Conservation (phyloP, 1,140 invertebrate species). For the Dendrolimus punctatus region DNA sequence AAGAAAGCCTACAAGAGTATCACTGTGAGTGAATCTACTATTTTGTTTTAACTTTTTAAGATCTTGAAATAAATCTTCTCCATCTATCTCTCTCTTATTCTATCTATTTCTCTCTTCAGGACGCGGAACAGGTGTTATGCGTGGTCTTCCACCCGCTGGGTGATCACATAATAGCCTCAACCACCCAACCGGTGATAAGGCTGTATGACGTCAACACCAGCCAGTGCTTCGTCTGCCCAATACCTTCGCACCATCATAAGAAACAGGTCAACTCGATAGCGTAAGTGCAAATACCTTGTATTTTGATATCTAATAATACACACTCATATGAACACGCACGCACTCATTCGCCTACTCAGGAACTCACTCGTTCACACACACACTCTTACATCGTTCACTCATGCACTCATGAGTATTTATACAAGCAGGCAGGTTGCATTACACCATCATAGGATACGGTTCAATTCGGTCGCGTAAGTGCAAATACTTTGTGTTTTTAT, state of each 20-base stretch:
- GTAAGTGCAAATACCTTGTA: conserved; percentile 58
- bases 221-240: conserved; percentile 95
- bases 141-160: conserved; percentile 96
- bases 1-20: conserved; percentile 98
- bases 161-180: conserved; percentile 94
- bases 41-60: not conserved
- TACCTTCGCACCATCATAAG: conserved; percentile 94
- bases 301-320: no score
- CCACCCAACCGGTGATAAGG: conserved; percentile 91
- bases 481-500: no score
- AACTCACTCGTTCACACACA: no score
- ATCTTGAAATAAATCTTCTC: no score
- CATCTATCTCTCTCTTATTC: not conserved
- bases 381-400: no score
- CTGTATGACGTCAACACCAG: conserved; percentile 96
- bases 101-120: conserved; percentile 68
- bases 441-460: conserved; percentile 92
- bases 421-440: no score
- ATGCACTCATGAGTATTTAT: no score
- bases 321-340: no score
- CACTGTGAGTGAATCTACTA: conserved; percentile 68
- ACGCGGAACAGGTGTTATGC: conserved; percentile 90
- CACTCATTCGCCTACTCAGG: no score
- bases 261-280: conserved; percentile 89
- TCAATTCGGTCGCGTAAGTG: conserved; percentile 88